phyloP scores from a whole-genome alignment of 1,140 invertebrate species.

The Drosophila guanche region DNA sequence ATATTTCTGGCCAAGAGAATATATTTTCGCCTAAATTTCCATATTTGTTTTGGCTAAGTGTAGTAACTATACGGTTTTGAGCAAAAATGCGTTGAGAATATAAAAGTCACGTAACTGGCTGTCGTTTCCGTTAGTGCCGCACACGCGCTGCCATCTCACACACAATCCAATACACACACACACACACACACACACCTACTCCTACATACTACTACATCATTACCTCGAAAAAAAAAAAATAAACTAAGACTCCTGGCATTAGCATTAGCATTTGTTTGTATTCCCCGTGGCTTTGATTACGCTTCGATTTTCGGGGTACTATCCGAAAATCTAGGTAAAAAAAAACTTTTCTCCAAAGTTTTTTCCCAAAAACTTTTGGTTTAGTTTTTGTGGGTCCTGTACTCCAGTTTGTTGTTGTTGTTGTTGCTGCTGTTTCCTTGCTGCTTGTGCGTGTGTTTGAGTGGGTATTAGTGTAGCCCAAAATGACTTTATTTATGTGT shows the following conservation, averaged over 20 bases:
- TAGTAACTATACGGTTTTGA: not conserved
- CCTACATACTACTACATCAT: constrained; percentile 24
- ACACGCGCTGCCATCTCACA: constrained; percentile 57
- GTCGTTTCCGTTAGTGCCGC: constrained; percentile 66
- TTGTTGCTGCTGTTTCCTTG: constrained; percentile 14
- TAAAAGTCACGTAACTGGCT: constrained; percentile 79
- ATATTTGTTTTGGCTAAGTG: too few species aligned
- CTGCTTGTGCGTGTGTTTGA: constrained; percentile 12
- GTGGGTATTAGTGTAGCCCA: constrained; percentile 48
- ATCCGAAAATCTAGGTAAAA: constrained; percentile 57
- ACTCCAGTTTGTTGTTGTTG: constrained; percentile 10
- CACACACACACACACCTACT: constrained; percentile 19
- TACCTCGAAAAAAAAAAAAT: constrained; percentile 14
- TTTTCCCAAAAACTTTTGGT: constrained; percentile 53
- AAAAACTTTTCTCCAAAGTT: constrained; percentile 69
- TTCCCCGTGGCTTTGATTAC: constrained; percentile 73
- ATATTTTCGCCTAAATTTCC: too few species aligned
- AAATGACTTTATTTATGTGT: constrained; percentile 79
- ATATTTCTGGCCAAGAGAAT: too few species aligned
- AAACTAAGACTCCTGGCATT: constrained; percentile 57
- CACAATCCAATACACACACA: constrained; percentile 7
- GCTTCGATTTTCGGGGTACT: constrained; percentile 67
- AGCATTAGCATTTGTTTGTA: constrained; percentile 80
- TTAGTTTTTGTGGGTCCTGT: constrained; percentile 20
- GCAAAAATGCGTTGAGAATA: constrained; percentile 76